Base-by-base conservation (phyloP, 2,888 invertebrate species). In the Campaea margaritaria region DNA sequence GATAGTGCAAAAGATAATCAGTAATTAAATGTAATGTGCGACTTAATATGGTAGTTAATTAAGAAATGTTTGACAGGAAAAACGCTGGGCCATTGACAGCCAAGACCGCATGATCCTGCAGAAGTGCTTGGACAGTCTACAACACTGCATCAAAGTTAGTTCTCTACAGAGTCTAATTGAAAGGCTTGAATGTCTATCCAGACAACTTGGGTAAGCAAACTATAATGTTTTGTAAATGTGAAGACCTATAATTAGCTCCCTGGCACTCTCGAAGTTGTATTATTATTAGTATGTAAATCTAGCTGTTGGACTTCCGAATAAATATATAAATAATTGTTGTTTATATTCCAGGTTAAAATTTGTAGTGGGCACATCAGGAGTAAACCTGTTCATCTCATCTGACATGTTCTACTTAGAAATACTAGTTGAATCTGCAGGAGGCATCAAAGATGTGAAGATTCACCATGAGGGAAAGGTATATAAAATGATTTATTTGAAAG, bases 361-460 rank as follows among this genome's bases (percentile, higher is more conserved):
- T 86, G 96, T 96, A 79, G 96, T 96, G 64, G 97, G 96, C 54
- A 95, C 96, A 60, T 95, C 96, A 48, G 96, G 96, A 44, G 95
- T 95, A 5, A 96, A 96, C 78, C 93, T 97, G 63, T 98, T 98
- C 81, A 98, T 99, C 83, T 98, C 97, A 41, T 98, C 98, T 0
- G 99, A 99, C 81, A 98, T 98, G 98, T 99, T 99, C 87, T 98
- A 97, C 85, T 93, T 99, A 72, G 98, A 99, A 93, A 96, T 99
- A 74, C 91, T 97, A 53, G 93, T 99, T 54, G 98, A 98, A 78
- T 93, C 95, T 2, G 95, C 94, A 39, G 98, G 98, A 21, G 94
- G 95, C 34, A 96, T 99, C 0, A 96, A 96, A 79, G 98, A 98
- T 93, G 98, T 98, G 0, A 94, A 94, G 82, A 92, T 99, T 57